phyloP scores from a whole-genome alignment of 2,113 vertebrate species.

The Albula goreensis region DNA sequence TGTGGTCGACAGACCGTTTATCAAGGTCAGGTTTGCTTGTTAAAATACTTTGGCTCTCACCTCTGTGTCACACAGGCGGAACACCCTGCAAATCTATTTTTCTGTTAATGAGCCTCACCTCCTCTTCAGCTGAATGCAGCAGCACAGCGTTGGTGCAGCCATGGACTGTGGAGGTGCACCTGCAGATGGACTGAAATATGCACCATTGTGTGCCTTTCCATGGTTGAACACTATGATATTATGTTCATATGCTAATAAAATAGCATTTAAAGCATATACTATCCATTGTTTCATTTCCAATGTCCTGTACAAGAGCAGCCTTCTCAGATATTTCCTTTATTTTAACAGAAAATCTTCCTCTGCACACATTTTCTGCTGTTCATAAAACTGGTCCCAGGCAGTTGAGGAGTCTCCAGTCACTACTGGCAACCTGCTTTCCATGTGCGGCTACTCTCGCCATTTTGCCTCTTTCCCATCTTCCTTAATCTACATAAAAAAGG shows the following conservation, averaged over 20 bases:
- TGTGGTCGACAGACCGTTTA: neutral
- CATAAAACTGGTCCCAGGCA: neutral
- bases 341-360: neutral
- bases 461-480: constrained; percentile 1
- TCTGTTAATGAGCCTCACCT: constrained; percentile 12
- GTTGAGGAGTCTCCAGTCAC: neutral
- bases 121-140: neutral
- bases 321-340: neutral
- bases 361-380: neutral
- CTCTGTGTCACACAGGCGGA: neutral
- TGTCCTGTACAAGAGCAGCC: neutral
- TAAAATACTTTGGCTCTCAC: constrained; percentile 9
- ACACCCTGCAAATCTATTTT: neutral
- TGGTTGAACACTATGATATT: too few species aligned
- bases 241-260: too few species aligned
- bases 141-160: neutral
- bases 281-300: neutral
- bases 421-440: neutral
- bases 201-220: neutral
- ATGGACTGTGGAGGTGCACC: neutral
- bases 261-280: neutral
- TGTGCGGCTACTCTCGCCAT: constrained; percentile 8
- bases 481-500: constrained; percentile 47
- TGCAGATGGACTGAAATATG: neutral
- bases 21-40: neutral